Base-by-base conservation (phyloP, 2,113 vertebrate species). In the Sminthopsis crassicaudata region DNA sequence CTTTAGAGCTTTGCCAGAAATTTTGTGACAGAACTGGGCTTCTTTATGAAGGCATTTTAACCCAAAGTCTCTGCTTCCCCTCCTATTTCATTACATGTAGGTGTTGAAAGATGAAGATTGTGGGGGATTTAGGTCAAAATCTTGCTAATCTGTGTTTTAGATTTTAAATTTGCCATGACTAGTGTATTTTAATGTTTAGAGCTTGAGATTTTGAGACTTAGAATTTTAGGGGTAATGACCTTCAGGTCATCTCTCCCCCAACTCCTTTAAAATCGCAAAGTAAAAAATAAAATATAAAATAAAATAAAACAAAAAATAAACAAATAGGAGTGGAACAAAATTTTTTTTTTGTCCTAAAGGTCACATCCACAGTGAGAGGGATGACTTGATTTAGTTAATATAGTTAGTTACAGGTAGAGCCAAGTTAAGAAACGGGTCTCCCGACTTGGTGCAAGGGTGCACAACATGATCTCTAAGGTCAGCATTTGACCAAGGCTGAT, bases 401-500 rank as follows among this genome's bases (percentile, higher is more conserved):
- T 11, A 51, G 89, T n/a, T 26, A 95, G 54, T 51, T 53, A 90
- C 48, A 84, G 93, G 88, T 10, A 89, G 36, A 30, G 1, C 46
- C 55, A 3, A 30, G 67, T 84, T 23, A 92, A 8, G 1, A 57
- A 76, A 8, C 25, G 1, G 12, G 23, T 26, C 60, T 94, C 14
- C 90, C 19, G 50, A 55, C 53, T 55, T 42, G 91, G 48, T 92
- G 42, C 46, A 53, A 50, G 90, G 53, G 12, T 52, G 48, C 94
- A 19, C n/a, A 42, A 84, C 67, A 8, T 23, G 19, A 84, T 42
- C 67, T 84, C 16, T 84, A 84, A 84, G 67, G 67, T 42, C 6
- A 84, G 67, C 95, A 96, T 97, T 96, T 92, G 92, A 93, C 94
- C 92, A 94, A 93, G 89, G 94, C 95, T 93, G 93, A 94, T 96